Percentiles rank a stretch among this genome's conserved stretches.
Evolutionary conservation across 2,113 vertebrate genomes (phyloP).

Genomic region (Sturnus vulgaris): DNA sequence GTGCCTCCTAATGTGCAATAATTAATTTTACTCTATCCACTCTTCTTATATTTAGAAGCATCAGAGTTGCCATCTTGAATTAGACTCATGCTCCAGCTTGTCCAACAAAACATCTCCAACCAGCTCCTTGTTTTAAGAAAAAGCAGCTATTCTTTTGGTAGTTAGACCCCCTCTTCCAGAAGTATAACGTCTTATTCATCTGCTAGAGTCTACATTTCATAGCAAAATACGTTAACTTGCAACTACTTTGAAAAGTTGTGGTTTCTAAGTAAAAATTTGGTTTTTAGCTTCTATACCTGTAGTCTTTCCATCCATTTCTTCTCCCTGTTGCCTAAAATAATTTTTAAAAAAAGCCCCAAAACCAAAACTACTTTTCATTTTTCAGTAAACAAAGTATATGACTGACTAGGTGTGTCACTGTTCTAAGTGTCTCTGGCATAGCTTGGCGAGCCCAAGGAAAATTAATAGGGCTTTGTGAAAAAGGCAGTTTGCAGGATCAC

Average conservation of each 20-base stretch:
- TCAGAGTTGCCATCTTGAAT: slow-evolving; percentile 17
- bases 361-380: background rate
- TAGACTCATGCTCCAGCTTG: slow-evolving; percentile 29
- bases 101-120: background rate
- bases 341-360: background rate
- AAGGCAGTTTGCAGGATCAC: background rate
- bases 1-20: slow-evolving; percentile 13
- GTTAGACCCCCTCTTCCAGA: background rate
- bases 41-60: slow-evolving; percentile 26
- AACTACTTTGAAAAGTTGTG: background rate
- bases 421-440: background rate
- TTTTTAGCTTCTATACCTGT: background rate
- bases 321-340: background rate
- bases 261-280: background rate
- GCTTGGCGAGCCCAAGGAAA: background rate
- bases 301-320: background rate
- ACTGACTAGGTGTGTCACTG: background rate
- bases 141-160: background rate
- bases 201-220: background rate
- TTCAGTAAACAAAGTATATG: background rate
- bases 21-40: slow-evolving; percentile 26
- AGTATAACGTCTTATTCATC: background rate
- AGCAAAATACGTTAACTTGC: background rate
- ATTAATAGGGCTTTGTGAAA: background rate
- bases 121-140: background rate